Evolutionary conservation across 2,888 invertebrate species (phyloP).

Genomic region (Sussaba pulchella): DNA sequence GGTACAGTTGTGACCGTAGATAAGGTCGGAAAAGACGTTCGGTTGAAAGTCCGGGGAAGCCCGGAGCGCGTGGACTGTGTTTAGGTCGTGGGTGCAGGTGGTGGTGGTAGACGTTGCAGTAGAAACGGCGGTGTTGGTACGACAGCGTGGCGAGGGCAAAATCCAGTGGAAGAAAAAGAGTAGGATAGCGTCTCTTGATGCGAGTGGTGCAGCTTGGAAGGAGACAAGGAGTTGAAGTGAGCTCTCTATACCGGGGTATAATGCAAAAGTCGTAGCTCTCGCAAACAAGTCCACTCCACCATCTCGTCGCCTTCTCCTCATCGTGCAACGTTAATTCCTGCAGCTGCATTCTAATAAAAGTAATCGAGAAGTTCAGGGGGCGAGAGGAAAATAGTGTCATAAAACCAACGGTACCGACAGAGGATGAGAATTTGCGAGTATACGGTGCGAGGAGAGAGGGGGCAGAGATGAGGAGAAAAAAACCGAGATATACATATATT

Average conservation of each 20-base stretch:
- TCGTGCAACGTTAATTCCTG: slow-evolving; percentile 74
- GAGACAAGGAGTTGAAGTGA: slow-evolving; percentile 23
- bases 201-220: slow-evolving; percentile 7
- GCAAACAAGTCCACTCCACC: slow-evolving; percentile 66
- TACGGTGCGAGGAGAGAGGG: slow-evolving; percentile 1
- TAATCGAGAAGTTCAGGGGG: slow-evolving; percentile 78
- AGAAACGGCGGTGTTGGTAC: slow-evolving; percentile 24
- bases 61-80: slow-evolving; percentile 43
- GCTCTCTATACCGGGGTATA: slow-evolving; percentile 41
- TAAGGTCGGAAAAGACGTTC: slow-evolving; percentile 42
- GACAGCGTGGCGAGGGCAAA: slow-evolving; percentile 14
- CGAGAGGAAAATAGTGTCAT: slow-evolving; percentile 78
- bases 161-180: slow-evolving; percentile 4
- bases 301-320: slow-evolving; percentile 39
- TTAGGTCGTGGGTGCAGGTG: slow-evolving; percentile 37
- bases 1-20: slow-evolving; percentile 22
- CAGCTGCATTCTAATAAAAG: slow-evolving; percentile 80
- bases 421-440: slow-evolving; percentile 49
- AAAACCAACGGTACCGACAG: slow-evolving; percentile 69
- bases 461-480: too few relatives aligned
- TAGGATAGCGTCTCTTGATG: background rate
- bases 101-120: slow-evolving; percentile 5
- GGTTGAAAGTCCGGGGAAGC: slow-evolving; percentile 39
- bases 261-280: slow-evolving; percentile 57
- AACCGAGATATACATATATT: background rate